These are phyloP conservation scores for Condylostylus longicornis DNA, from an alignment of 1,140 invertebrate species.

Conservation along the genomic window DNA sequence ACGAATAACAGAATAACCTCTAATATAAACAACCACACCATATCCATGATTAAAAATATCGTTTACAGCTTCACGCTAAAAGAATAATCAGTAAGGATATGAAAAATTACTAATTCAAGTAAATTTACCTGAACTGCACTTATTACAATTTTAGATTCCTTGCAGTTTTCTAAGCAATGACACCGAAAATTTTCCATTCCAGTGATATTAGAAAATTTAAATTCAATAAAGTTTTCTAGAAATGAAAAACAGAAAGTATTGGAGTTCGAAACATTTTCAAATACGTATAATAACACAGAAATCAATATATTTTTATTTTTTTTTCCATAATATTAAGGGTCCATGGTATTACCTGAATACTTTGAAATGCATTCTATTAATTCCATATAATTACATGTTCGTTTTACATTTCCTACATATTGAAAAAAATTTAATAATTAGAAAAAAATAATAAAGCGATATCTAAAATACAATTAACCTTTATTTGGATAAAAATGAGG, in stretches of 20 bases:
- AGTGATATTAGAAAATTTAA: not conserved
- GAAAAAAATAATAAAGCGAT: too few species aligned
- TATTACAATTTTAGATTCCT: not conserved
- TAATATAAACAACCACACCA: conserved; percentile 17
- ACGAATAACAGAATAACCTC: conserved; percentile 17
- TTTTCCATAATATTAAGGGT: too few species aligned
- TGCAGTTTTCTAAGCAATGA: conserved; percentile 5
- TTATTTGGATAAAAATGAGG: conserved; percentile 40
- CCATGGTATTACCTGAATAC: conserved; percentile 16
- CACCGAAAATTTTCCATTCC: not conserved
- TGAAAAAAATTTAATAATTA: too few species aligned
- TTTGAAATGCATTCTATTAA: conserved; percentile 17
- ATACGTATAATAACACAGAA: too few species aligned
- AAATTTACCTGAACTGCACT: not conserved
- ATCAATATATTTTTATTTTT: too few species aligned
- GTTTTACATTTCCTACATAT: too few species aligned
- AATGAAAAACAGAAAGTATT: not conserved
- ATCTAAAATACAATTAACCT: too few species aligned
- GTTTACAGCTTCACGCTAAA: too few species aligned
- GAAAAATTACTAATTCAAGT: not conserved
- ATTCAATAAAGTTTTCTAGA: not conserved
- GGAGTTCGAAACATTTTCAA: conserved; percentile 15
- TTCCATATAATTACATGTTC: conserved; percentile 19
- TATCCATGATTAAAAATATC: too few species aligned
- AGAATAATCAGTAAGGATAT: conserved; percentile 3